Conservation (phyloP, 30 jellyfish, hydroid and myxozoan genomes). For the Hydra vulgaris region DNA sequence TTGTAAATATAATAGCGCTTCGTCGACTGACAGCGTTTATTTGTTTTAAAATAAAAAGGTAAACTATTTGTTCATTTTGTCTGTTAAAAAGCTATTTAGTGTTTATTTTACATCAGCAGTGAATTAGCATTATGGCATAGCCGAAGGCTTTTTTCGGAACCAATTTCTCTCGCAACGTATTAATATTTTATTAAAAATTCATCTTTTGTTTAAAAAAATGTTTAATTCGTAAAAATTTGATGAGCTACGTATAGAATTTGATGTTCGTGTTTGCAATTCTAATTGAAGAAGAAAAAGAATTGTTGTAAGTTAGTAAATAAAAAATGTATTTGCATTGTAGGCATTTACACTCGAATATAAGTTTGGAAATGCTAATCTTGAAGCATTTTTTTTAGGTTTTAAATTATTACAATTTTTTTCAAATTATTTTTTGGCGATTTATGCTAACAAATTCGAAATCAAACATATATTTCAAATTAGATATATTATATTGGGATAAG, state of each 20-base stretch:
- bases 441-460: too few relatives aligned
- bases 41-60: background rate
- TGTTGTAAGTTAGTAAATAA: background rate
- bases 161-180: background rate
- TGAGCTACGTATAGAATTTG: background rate
- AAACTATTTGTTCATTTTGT: background rate
- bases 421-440: too few relatives aligned
- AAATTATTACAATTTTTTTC: too few relatives aligned
- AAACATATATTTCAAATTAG: too few relatives aligned
- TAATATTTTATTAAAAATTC: background rate
- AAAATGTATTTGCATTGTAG: background rate
- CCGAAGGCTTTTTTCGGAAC: background rate
- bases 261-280: background rate
- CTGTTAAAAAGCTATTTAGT: background rate
- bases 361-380: too few relatives aligned
- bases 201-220: background rate
- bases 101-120: background rate
- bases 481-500: too few relatives aligned
- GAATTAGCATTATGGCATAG: background rate
- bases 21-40: background rate
- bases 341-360: background rate
- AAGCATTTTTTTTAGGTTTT: too few relatives aligned
- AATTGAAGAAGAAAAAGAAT: background rate
- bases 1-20: background rate
- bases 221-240: background rate